phyloP scores from a whole-genome alignment of 1,140 invertebrate species.

The Sycobia sp. region DNA sequence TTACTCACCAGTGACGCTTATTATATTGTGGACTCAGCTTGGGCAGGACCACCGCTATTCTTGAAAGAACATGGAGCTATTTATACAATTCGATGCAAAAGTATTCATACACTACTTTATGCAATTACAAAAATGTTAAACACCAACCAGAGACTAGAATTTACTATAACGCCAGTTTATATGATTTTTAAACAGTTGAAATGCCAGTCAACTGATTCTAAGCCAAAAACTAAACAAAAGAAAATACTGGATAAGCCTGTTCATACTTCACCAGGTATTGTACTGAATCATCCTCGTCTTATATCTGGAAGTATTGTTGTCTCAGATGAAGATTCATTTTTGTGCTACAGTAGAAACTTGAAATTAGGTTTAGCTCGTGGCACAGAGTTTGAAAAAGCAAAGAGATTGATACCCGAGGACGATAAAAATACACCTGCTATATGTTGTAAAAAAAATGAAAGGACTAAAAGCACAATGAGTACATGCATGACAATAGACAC shows the following conservation, averaged over 20 bases:
- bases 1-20: conserved; percentile 41
- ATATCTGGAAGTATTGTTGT: conserved; percentile 38
- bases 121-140: conserved; percentile 53
- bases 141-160: conserved; percentile 48
- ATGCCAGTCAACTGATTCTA: conserved; percentile 27
- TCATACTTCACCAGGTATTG: conserved; percentile 37
- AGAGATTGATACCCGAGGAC: not conserved
- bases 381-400: conserved; percentile 26
- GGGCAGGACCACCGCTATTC: conserved; percentile 54
- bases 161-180: conserved; percentile 46
- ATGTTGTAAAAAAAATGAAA: not conserved
- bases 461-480: too few species aligned
- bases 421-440: not conserved
- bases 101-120: conserved; percentile 46
- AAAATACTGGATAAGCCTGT: conserved; percentile 38
- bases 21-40: conserved; percentile 51
- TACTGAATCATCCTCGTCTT: not conserved
- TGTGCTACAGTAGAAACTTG: conserved; percentile 42
- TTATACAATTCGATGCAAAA: conserved; percentile 52
- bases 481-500: too few species aligned
- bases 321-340: conserved; percentile 41
- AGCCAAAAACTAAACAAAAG: conserved; percentile 8
- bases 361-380: conserved; percentile 36
- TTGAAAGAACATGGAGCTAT: conserved; percentile 46
- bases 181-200: conserved; percentile 42